Evolutionary conservation across 2,113 vertebrate genomes (phyloP).

Genomic region (Macaca mulatta): DNA sequence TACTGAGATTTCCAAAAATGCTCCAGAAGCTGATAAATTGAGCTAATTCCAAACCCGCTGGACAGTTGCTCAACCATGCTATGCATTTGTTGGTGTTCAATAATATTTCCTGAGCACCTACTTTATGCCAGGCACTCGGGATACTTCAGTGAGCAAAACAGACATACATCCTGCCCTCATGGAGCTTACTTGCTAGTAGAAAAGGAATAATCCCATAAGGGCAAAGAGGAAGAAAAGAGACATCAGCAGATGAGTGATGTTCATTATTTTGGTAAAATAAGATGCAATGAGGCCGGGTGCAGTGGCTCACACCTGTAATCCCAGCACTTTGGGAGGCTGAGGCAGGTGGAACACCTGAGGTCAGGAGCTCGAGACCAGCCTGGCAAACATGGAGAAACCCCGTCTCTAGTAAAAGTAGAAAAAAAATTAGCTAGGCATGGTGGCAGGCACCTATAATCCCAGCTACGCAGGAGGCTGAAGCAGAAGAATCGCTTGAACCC

Average conservation of each 20-base stretch:
- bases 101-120: neutral
- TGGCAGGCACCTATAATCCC: too few relatives aligned
- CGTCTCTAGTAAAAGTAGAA: too few relatives aligned
- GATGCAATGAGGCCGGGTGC: neutral
- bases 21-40: neutral
- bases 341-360: too few relatives aligned
- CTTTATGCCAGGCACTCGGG: neutral
- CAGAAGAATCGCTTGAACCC: too few relatives aligned
- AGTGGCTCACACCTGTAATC: too few relatives aligned
- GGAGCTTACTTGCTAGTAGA: neutral
- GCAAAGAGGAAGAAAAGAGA: neutral
- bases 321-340: too few relatives aligned
- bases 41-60: neutral
- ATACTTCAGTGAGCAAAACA: neutral
- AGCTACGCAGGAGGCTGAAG: too few relatives aligned
- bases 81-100: neutral
- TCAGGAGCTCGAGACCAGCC: too few relatives aligned
- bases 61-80: neutral
- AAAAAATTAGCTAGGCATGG: too few relatives aligned
- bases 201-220: neutral
- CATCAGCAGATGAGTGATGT: neutral
- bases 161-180: neutral
- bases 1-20: constrained; percentile 25
- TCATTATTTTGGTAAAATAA: neutral
- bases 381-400: too few relatives aligned